A percentile compares a stretch with the other conserved stretches of the same genome.
These are phyloP conservation scores for Chionodraco myersi DNA, from an alignment of 2,113 vertebrate species.

Conservation along the genomic window DNA sequence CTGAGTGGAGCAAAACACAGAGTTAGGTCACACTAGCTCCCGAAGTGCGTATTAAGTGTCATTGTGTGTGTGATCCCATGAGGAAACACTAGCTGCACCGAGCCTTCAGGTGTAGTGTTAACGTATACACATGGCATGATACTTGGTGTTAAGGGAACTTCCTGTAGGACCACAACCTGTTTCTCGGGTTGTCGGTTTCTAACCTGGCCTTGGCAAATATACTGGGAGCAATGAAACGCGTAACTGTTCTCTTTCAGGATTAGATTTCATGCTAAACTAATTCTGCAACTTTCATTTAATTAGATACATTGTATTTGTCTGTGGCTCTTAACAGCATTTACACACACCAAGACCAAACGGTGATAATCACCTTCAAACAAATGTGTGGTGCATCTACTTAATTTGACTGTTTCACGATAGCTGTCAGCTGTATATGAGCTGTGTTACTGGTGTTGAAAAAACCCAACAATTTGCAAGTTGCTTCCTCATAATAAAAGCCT, in stretches of 20 bases:
- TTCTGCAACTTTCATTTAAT: constrained; percentile 6
- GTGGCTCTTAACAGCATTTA: neutral
- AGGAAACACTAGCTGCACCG: constrained; percentile 33
- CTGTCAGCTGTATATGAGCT: no score
- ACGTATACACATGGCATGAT: neutral
- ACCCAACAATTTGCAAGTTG: no score
- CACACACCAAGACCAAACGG: no score
- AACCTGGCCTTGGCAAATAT: constrained; percentile 12
- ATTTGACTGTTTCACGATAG: no score
- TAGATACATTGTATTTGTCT: neutral
- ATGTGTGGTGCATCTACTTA: no score
- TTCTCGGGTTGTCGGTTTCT: neutral
- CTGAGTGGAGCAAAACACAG: no score
- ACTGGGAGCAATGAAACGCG: neutral
- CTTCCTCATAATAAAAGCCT: no score
- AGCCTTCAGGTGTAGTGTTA: constrained; percentile 8
- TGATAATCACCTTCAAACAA: no score
- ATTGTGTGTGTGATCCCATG: neutral
- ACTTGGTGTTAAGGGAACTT: neutral
- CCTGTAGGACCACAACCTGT: neutral
- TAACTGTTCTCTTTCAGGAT: neutral
- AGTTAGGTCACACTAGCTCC: constrained; percentile 15
- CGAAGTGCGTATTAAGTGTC: constrained; percentile 44
- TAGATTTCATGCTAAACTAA: neutral
- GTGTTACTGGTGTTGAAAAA: no score